Conservation (phyloP, 2,797 vertebrate genomes). For the Anniella stebbinsi region DNA sequence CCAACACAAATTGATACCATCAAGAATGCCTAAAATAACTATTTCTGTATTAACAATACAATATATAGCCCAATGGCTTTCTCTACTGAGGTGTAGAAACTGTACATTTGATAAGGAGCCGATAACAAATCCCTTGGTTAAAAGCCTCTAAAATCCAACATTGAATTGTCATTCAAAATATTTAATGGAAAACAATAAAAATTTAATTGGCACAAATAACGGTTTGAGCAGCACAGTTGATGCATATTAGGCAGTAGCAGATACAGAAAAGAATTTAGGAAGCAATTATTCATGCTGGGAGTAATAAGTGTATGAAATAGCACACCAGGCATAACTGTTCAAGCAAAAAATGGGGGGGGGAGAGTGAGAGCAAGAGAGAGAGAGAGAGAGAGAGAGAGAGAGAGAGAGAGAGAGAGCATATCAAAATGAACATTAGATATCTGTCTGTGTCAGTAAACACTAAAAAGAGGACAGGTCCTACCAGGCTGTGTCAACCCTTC, state of each 20-base stretch:
- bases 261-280: conserved; percentile 31
- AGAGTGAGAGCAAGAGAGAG: neutral
- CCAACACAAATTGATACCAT: neutral
- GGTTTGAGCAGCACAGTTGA: conserved; percentile 15
- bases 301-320: conserved; percentile 27
- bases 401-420: neutral
- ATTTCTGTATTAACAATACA: neutral
- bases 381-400: neutral
- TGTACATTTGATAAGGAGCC: neutral
- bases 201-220: conserved; percentile 30
- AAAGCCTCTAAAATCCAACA: neutral
- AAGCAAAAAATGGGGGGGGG: neutral
- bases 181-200: conserved; percentile 36
- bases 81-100: accelerated
- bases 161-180: conserved; percentile 41
- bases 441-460: conserved; percentile 6
- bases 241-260: conserved; percentile 7
- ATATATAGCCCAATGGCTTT: neutral
- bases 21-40: neutral
- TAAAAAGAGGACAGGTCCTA: neutral
- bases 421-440: accelerated
- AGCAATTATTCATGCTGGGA: conserved; percentile 46
- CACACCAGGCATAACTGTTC: neutral
- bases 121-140: conserved; percentile 4
- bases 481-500: neutral